Base-by-base conservation (phyloP, 2,113 vertebrate genomes). In the Puma concolor region DNA sequence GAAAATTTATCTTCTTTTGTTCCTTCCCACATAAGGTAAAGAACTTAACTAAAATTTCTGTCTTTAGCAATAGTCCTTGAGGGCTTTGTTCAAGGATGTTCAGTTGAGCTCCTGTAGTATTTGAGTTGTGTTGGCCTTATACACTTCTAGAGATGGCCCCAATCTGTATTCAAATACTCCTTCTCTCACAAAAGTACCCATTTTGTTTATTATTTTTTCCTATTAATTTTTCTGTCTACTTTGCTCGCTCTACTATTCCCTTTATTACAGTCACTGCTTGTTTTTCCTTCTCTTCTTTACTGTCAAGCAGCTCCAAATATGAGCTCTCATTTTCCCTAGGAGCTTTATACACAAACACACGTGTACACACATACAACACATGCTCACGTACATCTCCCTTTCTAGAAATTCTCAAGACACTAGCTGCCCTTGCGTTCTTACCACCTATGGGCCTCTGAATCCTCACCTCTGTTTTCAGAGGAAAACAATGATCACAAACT, bases 181-280 rank as follows among this genome's bases (percentile, higher is more conserved):
- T 79, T 74, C 15, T 66, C 10, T 82, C 23, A 41, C 17, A 83
- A 48, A 66, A 52, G 0, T 74, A 29, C 6, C 5, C 5, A 54
- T 84, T 41, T n/a, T 60, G 0, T 29, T 77, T 52, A n/a, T 63
- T 69, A 54, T 1, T 7, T 1, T 66, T 48, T 71, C 1, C 17
- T 14, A 21, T 50, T 82, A 11, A 52, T 1, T 88, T 16, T 50
- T 15, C 0, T 57, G 38, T 76, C 1, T 7, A 63, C 2, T n/a
- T 66, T 66, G 1, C 0, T 9, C 0, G 7, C 19, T 63, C 0
- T n/a, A 9, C 25, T 27, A 71, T 2, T 33, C 2, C 5, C 13
- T 82, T 57, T 72, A 54, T 41, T 82, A 63, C 16, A 17, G 64
- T 7, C 15, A 38, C 60, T 60, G 17, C 10, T 69, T 81, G 0